Conservation (phyloP, 2,888 invertebrate genomes). For the Theretra japonica region DNA sequence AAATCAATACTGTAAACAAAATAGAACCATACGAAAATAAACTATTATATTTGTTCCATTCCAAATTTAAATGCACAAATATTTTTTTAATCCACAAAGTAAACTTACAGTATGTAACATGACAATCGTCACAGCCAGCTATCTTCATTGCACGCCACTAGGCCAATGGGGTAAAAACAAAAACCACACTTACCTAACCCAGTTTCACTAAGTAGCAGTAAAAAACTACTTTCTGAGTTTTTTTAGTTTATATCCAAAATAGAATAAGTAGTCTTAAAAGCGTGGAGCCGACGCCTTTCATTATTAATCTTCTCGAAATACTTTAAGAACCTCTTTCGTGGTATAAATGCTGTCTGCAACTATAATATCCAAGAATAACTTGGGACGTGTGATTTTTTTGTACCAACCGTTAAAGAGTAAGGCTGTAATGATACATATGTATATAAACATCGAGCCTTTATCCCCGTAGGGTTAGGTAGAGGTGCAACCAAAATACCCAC, state of each 20-base stretch:
- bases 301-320: neutral
- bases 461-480: too few relatives aligned
- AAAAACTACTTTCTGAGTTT: neutral
- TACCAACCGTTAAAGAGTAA: too few relatives aligned
- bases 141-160: neutral
- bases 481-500: too few relatives aligned
- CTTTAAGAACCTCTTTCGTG: neutral
- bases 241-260: neutral
- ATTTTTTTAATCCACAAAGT: too few relatives aligned
- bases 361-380: conserved; percentile 1
- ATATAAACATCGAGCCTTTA: too few relatives aligned
- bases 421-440: too few relatives aligned
- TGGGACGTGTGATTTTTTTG: neutral
- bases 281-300: neutral
- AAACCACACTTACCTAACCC: neutral
- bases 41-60: too few relatives aligned
- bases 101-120: too few relatives aligned
- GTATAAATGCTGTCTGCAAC: neutral
- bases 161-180: neutral
- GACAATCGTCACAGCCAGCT: too few relatives aligned
- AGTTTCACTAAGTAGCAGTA: neutral
- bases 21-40: too few relatives aligned
- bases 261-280: neutral
- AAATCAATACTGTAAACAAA: too few relatives aligned
- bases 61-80: too few relatives aligned